phyloP scores from a whole-genome alignment of 1,140 invertebrate genomes.

The Caenorhabditis briggsae region DNA sequence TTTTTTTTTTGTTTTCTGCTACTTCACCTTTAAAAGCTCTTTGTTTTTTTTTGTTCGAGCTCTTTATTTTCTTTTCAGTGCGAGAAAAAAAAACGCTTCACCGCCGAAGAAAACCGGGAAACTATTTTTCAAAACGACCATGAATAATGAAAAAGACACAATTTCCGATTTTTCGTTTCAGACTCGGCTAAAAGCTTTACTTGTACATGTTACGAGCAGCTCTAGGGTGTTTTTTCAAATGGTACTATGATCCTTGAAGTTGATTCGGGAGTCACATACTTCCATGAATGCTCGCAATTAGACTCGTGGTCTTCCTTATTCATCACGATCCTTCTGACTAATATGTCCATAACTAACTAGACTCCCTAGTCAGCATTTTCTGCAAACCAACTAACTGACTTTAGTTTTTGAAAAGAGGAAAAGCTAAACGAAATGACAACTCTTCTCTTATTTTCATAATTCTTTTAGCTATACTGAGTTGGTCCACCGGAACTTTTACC shows the following conservation, averaged over 20 bases:
- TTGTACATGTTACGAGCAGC: background rate
- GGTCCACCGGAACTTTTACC: background rate
- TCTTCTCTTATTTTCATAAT: background rate
- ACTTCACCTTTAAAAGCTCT: background rate
- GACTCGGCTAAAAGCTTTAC: background rate
- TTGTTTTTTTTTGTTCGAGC: background rate
- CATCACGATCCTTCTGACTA: slow-evolving; percentile 28
- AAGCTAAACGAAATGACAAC: background rate
- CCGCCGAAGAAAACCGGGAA: background rate
- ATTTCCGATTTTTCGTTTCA: background rate
- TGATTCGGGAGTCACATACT: background rate
- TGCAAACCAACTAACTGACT: slow-evolving; percentile 13
- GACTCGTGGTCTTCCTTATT: background rate
- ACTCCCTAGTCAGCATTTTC: background rate
- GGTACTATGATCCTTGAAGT: too few relatives aligned
- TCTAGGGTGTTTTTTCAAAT: too few relatives aligned
- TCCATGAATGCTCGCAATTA: slow-evolving; percentile 29
- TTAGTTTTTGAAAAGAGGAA: background rate
- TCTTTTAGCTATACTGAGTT: background rate
- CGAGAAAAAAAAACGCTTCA: background rate
- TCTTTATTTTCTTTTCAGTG: background rate
- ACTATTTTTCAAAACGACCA: slow-evolving; percentile 13
- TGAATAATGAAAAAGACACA: slow-evolving; percentile 15
- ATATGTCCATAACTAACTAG: slow-evolving; percentile 43
- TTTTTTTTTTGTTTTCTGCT: background rate